Base-by-base conservation (phyloP, 2,113 vertebrate species). In the Platysternon megacephalum region DNA sequence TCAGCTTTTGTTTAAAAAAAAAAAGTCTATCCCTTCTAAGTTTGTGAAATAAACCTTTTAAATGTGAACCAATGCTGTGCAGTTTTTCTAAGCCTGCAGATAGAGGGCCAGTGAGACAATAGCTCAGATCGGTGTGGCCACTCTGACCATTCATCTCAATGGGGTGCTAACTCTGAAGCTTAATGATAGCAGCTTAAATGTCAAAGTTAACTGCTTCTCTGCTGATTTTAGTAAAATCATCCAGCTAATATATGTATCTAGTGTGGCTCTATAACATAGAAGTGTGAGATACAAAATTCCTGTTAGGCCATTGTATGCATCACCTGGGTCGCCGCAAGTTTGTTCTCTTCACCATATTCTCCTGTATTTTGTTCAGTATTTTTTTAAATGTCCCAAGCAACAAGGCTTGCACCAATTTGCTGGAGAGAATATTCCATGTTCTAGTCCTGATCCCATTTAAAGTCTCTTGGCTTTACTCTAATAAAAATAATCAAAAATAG, bases 81-180 rank as follows among this genome's bases (percentile, higher is more conserved):
- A 65, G 49, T 61, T 86, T 92, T 91, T 46, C 94, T 19, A 58
- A 83, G 65, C 61, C 26, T 94, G 21, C 28, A 46, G 6, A 35
- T 86, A 79, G 44, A 91, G 35, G 94, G 82, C 51, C 49, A 53
- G 48, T 94, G 32, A 82, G 94, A 93, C 86, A 90, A n/a, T 76
- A 95, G 44, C 39, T 76, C 44, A 49, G 9, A 0, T 5, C 85
- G 52, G 21, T 89, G 22, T 65, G 26, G 87, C 92, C 26, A 80
- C 39, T 84, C 87, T 21, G 22, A 76, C 10, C 21, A 51, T 93
- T 94, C 48, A 82, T 91, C 48, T 93, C 55, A 79, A 53, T 49
- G 72, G 26, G 32, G 5, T 93, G 52, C 29, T 65, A 39, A n/a
- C 8, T 39, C 35, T 68, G 16, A 68, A 68, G 65, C 17, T 10